These are phyloP conservation scores for Zenarchopterus dispar DNA, from an alignment of 2,797 vertebrate species.

Conservation along the genomic window DNA sequence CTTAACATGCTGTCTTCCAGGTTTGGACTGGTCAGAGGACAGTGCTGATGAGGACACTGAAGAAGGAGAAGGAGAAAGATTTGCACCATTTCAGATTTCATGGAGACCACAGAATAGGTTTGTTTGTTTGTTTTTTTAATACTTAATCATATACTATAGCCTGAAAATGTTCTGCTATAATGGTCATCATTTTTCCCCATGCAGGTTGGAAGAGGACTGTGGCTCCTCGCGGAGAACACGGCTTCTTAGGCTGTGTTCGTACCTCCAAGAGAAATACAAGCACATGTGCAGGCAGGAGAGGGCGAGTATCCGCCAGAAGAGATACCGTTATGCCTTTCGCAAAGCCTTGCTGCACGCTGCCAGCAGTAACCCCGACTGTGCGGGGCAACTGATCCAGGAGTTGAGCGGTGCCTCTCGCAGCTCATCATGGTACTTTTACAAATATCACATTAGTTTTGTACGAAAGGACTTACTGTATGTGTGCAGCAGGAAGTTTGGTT, in stretches of 20 bases:
- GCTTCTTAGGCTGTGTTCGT: slow-evolving; percentile 95
- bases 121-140: slow-evolving; percentile 41
- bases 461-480: too few relatives aligned
- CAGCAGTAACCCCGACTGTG: slow-evolving; percentile 89
- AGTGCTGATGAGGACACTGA: slow-evolving; percentile 90
- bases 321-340: slow-evolving; percentile 92
- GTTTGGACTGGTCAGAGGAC: slow-evolving; percentile 99
- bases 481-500: too few relatives aligned
- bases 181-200: not conserved
- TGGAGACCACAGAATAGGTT: slow-evolving; percentile 89
- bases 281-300: slow-evolving; percentile 98
- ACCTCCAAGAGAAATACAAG: slow-evolving; percentile 98
- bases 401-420: slow-evolving; percentile 82
- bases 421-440: slow-evolving; percentile 80
- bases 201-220: slow-evolving; percentile 86
- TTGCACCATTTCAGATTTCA: slow-evolving; percentile 86
- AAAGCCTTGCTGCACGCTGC: slow-evolving; percentile 96
- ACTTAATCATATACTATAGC: not conserved
- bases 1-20: slow-evolving; percentile 77
- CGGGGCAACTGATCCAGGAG: slow-evolving; percentile 90
- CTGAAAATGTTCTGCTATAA: not conserved
- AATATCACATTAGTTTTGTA: not conserved
- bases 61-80: slow-evolving; percentile 85
- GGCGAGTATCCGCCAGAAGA: slow-evolving; percentile 92
- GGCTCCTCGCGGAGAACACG: slow-evolving; percentile 88